Base-by-base conservation (phyloP, 2,797 vertebrate genomes). In the Pterois miles region DNA sequence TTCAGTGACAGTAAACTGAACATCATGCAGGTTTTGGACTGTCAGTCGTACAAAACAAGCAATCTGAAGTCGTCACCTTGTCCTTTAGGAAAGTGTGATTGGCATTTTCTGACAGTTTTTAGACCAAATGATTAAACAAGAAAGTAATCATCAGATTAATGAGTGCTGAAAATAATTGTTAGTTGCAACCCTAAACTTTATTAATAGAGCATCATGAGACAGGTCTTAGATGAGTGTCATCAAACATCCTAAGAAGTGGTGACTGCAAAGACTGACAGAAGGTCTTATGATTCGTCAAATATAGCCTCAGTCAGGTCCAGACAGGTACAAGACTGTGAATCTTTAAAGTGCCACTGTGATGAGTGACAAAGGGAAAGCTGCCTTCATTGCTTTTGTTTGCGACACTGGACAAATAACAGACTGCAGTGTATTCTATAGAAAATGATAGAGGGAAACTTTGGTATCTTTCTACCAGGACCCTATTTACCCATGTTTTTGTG, bases 401-500 rank as follows among this genome's bases (percentile, higher is more conserved):
- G n/a, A n/a, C n/a, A n/a, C n/a, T n/a, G n/a, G n/a, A n/a, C n/a
- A n/a, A n/a, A n/a, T n/a, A n/a, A n/a, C n/a, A n/a, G n/a, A n/a
- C n/a, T n/a, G n/a, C n/a, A n/a, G n/a, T n/a, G n/a, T n/a, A n/a
- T n/a, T n/a, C n/a, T n/a, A n/a, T n/a, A n/a, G n/a, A n/a, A n/a
- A n/a, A n/a, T n/a, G n/a, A n/a, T n/a, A n/a, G n/a, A 13, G 22
- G 50, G 6, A 53, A 53, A 53, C 50, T 0, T 53, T 1, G 0
- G n/a, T 50, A 40, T 16, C 16, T 40, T 40, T 40, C 38, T 14
- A 16, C 38, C 6, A 7, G 38, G 38, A 40, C 6, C 14, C n/a
- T n/a, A n/a, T 16, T 40, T 40, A 40, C 38, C 14, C 38, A 40
- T 40, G 38, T 40, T 40, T 40, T 7, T 16, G 38, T 16, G 38